A percentile compares a stretch with the other conserved stretches of the same genome.
Conservation (phyloP, 1,140 invertebrate species). For the Euschistus heros region DNA sequence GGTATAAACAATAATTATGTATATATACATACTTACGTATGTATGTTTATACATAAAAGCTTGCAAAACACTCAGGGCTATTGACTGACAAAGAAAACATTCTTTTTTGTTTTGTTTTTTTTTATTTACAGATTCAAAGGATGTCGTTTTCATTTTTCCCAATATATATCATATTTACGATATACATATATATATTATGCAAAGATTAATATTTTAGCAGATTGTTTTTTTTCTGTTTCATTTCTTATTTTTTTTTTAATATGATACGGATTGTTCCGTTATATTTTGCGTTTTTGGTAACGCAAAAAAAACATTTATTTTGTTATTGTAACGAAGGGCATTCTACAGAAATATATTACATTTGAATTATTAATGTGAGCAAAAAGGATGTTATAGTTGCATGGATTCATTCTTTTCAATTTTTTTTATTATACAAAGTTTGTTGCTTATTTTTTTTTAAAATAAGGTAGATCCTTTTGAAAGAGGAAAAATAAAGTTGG, state of each 20-base stretch:
- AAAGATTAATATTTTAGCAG: not conserved
- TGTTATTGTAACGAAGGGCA: slow-evolving; percentile 16
- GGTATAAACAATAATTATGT: not conserved
- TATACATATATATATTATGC: not conserved
- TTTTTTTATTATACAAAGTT: slow-evolving; percentile 5
- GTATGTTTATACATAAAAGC: not conserved
- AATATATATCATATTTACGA: not conserved
- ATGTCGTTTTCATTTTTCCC: slow-evolving; percentile 8
- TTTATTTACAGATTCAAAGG: not conserved
- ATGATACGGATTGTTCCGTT: no score
- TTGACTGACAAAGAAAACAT: slow-evolving; percentile 2
- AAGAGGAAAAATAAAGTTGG: not conserved
- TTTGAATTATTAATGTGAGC: slow-evolving; percentile 13
- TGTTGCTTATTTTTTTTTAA: slow-evolving; percentile 15
- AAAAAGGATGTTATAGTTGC: slow-evolving; percentile 16
- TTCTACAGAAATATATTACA: slow-evolving; percentile 8
- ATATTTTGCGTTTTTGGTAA: not conserved
- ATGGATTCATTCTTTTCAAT: slow-evolving; percentile 6
- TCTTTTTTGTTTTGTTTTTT: not conserved
- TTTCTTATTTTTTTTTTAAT: no score
- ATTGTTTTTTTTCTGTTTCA: not conserved
- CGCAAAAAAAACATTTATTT: slow-evolving; percentile 2
- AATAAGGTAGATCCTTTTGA: slow-evolving; percentile 1
- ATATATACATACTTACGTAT: not conserved
- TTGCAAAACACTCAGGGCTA: slow-evolving; percentile 8